phyloP scores from a whole-genome alignment of 2,113 vertebrate genomes.

The Quiscalus mexicanus region DNA sequence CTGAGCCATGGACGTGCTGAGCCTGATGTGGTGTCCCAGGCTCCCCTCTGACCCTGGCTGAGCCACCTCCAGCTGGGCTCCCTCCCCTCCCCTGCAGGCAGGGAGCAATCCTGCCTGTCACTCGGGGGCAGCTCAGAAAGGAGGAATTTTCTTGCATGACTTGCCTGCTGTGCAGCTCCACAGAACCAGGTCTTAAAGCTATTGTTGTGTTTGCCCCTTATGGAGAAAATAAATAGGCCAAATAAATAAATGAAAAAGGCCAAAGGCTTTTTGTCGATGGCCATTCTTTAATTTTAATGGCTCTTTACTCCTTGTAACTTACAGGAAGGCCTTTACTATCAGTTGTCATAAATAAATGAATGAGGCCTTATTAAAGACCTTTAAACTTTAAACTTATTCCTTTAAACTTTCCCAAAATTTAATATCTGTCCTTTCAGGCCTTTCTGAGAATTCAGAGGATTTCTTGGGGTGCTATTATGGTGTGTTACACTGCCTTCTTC shows the following conservation, averaged over 20 bases:
- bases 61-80: rapidly evolving
- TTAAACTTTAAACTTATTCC: too few species aligned
- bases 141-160: neutral
- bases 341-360: constrained; percentile 8
- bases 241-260: constrained; percentile 38
- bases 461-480: neutral
- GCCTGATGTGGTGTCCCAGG: rapidly evolving
- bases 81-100: neutral
- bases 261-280: neutral
- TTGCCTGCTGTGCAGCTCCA: neutral
- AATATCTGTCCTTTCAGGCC: neutral
- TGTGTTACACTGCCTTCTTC: neutral
- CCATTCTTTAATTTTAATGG: neutral
- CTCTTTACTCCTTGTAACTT: neutral
- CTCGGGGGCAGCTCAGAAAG: rapidly evolving
- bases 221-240: neutral
- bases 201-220: neutral
- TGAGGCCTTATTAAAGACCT: neutral
- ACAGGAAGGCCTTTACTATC: neutral
- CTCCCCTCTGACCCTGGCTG: neutral
- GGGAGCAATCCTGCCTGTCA: neutral
- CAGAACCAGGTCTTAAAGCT: neutral
- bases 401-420: neutral
- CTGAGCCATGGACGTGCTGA: rapidly evolving
- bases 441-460: neutral